Percentiles rank a stretch among this genome's conserved stretches.
Conservation (phyloP, 2,888 invertebrate genomes). For the Pimpla rufipes region DNA sequence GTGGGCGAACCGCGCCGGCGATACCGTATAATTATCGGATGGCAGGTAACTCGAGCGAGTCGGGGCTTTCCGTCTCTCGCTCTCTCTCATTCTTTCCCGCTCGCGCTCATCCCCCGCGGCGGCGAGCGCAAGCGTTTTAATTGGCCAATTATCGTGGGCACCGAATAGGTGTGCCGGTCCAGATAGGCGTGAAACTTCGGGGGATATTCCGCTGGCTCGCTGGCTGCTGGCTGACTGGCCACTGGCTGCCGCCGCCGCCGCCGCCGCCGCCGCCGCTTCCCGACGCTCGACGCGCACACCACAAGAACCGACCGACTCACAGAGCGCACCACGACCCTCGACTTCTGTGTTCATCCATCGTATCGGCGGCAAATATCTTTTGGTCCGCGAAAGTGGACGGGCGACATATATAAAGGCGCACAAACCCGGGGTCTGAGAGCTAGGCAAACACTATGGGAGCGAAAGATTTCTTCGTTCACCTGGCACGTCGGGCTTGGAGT, state of each 20-base stretch:
- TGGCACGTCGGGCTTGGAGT: neutral
- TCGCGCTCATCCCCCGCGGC: conserved; percentile 64
- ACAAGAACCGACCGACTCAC: conserved; percentile 52
- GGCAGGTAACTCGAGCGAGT: conserved; percentile 82
- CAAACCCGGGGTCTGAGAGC: conserved; percentile 49
- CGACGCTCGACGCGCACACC: conserved; percentile 42
- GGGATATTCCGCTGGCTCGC: conserved; percentile 79
- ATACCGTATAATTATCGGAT: conserved; percentile 83
- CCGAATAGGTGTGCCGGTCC: conserved; percentile 82
- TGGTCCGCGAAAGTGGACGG: conserved; percentile 42
- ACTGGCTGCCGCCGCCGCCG: conserved; percentile 15
- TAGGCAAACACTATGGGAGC: conserved; percentile 33
- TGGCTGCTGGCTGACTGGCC: conserved; percentile 73
- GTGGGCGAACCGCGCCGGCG: conserved; percentile 80
- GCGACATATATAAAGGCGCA: neutral
- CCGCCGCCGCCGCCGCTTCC: conserved; percentile 41
- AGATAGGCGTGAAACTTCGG: conserved; percentile 84
- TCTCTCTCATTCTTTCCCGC: conserved; percentile 56
- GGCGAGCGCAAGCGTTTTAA: conserved; percentile 80
- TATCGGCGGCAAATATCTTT: conserved; percentile 57
- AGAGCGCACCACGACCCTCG: conserved; percentile 43
- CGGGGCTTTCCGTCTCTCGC: conserved; percentile 46
- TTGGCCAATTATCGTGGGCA: conserved; percentile 85
- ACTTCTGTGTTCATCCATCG: conserved; percentile 13
- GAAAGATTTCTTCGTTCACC: conserved; percentile 20